Percentiles rank a stretch among this genome's conserved stretches.
Evolutionary conservation across 2,888 invertebrate genomes (phyloP).

Genomic region (Pheosia gnoma): DNA sequence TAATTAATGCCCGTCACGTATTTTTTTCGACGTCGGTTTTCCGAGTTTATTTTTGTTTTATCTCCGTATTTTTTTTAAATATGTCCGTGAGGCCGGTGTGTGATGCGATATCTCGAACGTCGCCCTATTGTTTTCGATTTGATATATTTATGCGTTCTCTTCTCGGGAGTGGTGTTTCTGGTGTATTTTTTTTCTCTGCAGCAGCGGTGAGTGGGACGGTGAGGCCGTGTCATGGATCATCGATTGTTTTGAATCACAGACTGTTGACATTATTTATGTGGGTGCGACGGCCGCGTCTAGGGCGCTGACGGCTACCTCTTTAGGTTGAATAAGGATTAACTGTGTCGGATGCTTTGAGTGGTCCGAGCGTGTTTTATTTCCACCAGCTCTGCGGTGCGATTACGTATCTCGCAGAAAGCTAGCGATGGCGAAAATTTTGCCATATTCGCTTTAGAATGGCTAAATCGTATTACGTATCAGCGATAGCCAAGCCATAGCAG

Average conservation of each 20-base stretch:
- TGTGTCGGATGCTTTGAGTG: slow-evolving; percentile 26
- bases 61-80: slow-evolving; percentile 75
- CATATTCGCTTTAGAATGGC: too few relatives aligned
- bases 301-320: slow-evolving; percentile 56
- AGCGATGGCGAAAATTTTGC: too few relatives aligned
- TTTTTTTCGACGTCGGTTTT: slow-evolving; percentile 79
- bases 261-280: slow-evolving; percentile 72
- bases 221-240: slow-evolving; percentile 65
- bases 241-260: slow-evolving; percentile 61
- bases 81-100: slow-evolving; percentile 75
- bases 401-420: too few relatives aligned
- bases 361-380: slow-evolving; percentile 22
- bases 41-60: slow-evolving; percentile 62
- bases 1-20: slow-evolving; percentile 85
- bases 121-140: slow-evolving; percentile 82
- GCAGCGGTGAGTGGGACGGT: slow-evolving; percentile 56
- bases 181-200: slow-evolving; percentile 52
- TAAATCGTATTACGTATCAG: too few relatives aligned
- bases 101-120: slow-evolving; percentile 79
- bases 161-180: slow-evolving; percentile 67
- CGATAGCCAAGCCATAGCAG: too few relatives aligned
- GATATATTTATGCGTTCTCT: slow-evolving; percentile 80
- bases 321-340: slow-evolving; percentile 43
- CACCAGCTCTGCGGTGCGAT: too few relatives aligned
- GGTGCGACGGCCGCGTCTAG: slow-evolving; percentile 51